A percentile compares a stretch with the other conserved stretches of the same genome.
Conservation (phyloP, 2,888 invertebrate species). For the Gerris lacustris region DNA sequence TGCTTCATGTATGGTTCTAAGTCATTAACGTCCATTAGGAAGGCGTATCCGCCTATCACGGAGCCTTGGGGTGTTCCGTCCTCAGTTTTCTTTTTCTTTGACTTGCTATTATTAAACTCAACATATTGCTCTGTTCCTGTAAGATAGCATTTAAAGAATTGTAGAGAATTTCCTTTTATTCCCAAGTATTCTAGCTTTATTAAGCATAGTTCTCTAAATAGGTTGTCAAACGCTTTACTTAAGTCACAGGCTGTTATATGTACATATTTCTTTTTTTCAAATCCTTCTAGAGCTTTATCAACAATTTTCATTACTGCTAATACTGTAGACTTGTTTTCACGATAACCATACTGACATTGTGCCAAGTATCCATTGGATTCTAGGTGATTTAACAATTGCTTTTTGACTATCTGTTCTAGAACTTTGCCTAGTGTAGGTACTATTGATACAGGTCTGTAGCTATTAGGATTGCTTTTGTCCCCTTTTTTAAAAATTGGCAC, state of each 20-base stretch:
- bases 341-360: neutral
- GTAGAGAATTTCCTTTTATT: neutral
- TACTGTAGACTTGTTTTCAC: neutral
- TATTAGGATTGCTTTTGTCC: neutral
- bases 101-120: neutral
- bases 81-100: neutral
- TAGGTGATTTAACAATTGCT: neutral
- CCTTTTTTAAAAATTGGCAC: slow-evolving; percentile 3
- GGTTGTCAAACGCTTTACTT: neutral
- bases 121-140: neutral
- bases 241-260: neutral
- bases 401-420: neutral
- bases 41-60: neutral
- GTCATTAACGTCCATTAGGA: neutral
- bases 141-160: neutral
- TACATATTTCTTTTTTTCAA: neutral
- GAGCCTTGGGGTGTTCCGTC: neutral
- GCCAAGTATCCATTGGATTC: neutral
- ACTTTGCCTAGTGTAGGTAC: neutral
- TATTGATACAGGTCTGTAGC: neutral
- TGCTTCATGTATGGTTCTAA: neutral
- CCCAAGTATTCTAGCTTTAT: neutral
- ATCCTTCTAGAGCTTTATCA: neutral
- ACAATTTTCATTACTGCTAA: neutral
- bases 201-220: neutral